phyloP scores from a whole-genome alignment of 2,797 vertebrate genomes.

The Etheostoma nigrum region DNA sequence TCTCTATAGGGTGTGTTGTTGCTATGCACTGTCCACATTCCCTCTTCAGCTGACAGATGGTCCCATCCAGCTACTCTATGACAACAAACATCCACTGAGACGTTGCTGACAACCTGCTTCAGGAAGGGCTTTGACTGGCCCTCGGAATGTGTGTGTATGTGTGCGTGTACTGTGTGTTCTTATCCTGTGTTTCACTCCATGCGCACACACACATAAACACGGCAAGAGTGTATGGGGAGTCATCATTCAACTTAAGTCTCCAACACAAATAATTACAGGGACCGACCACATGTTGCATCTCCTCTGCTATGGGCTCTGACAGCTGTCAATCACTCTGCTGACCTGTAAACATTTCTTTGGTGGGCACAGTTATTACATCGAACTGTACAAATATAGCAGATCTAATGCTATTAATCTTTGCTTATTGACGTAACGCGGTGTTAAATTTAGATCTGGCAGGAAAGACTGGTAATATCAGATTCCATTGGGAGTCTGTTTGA shows the following conservation, averaged over 20 bases:
- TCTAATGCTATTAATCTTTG: conserved; percentile 77
- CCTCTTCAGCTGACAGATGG: conserved; percentile 71
- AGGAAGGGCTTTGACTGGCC: conserved; percentile 55
- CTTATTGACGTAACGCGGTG: conserved; percentile 75
- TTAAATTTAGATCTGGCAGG: conserved; percentile 74
- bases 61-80: conserved; percentile 70
- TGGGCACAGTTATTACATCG: conserved; percentile 75
- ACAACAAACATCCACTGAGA: conserved; percentile 79
- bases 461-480: conserved; percentile 75
- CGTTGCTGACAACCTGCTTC: conserved; percentile 76
- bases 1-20: conserved; percentile 50
- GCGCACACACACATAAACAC: conserved; percentile 45
- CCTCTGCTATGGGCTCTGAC: conserved; percentile 52
- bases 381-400: conserved; percentile 79
- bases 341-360: conserved; percentile 72
- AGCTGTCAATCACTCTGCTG: conserved; percentile 80
- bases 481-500: conserved; percentile 72
- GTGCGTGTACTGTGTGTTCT: conserved; percentile 21
- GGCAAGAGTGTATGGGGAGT: conserved; percentile 61
- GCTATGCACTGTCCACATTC: conserved; percentile 48
- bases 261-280: conserved; percentile 82
- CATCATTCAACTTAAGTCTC: conserved; percentile 77
- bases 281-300: conserved; percentile 67
- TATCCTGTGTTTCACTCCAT: conserved; percentile 46
- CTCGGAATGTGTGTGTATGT: conserved; percentile 44